Conservation (phyloP, 2,888 invertebrate species). For the Nephrocerus scutellatus region DNA sequence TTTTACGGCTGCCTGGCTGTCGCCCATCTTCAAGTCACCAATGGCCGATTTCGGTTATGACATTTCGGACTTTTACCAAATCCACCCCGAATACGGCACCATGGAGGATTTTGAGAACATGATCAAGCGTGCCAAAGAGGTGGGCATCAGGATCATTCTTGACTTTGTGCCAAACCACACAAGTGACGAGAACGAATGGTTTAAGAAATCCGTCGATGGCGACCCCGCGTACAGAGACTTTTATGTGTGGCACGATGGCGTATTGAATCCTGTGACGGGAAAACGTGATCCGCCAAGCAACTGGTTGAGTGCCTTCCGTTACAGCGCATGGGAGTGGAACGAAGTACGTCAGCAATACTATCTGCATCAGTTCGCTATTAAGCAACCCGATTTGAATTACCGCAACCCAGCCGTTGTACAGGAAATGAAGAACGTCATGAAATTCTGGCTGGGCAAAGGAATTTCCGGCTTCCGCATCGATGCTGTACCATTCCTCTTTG, state of each 20-base stretch:
- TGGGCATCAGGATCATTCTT: slow-evolving; percentile 48
- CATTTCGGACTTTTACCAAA: slow-evolving; percentile 59
- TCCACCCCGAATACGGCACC: slow-evolving; percentile 64
- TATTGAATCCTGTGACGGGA: slow-evolving; percentile 38
- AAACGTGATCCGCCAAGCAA: slow-evolving; percentile 48
- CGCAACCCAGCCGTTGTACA: slow-evolving; percentile 49
- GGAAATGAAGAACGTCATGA: slow-evolving; percentile 56
- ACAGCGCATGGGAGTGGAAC: slow-evolving; percentile 58
- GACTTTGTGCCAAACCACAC: slow-evolving; percentile 56
- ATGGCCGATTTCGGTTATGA: slow-evolving; percentile 77
- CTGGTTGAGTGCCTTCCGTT: slow-evolving; percentile 52
- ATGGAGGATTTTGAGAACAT: slow-evolving; percentile 62
- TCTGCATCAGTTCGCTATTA: slow-evolving; percentile 56
- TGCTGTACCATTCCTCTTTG: slow-evolving; percentile 51
- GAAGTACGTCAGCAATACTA: slow-evolving; percentile 54
- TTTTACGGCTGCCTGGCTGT: slow-evolving; percentile 63
- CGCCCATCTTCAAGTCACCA: slow-evolving; percentile 69
- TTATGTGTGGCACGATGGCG: slow-evolving; percentile 62
- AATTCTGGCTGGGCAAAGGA: slow-evolving; percentile 71
- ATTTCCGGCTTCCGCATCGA: slow-evolving; percentile 73
- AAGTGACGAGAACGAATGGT: slow-evolving; percentile 76
- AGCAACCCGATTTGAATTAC: slow-evolving; percentile 63
- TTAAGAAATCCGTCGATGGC: slow-evolving; percentile 58
- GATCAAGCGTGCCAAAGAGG: slow-evolving; percentile 50
- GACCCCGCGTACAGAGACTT: slow-evolving; percentile 61